Evolutionary conservation across 1,140 invertebrate genomes (phyloP).

Genomic region (Cotesia vestalis): DNA sequence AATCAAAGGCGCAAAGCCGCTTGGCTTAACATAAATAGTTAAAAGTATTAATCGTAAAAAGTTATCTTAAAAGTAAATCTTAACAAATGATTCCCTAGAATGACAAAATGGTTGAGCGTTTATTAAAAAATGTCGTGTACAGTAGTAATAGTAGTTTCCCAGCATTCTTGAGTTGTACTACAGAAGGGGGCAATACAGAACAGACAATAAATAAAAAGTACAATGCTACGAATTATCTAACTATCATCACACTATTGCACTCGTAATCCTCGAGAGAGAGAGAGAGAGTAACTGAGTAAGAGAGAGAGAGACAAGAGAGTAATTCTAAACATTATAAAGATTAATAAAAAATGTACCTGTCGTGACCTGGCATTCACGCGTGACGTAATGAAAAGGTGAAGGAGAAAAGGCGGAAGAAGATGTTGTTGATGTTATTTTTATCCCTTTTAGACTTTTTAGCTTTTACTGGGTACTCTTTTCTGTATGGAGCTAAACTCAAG

Average conservation of each 20-base stretch:
- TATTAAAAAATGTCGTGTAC: too few species aligned
- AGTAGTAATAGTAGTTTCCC: too few species aligned
- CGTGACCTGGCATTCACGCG: slow-evolving; percentile 20
- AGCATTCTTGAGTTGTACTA: too few species aligned
- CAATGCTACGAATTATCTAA: too few species aligned
- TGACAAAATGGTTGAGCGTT: too few species aligned
- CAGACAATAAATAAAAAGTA: too few species aligned
- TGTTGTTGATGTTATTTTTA: not conserved
- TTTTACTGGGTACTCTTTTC: not conserved
- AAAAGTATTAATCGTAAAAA: too few species aligned
- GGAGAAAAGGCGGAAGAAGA: slow-evolving; percentile 18
- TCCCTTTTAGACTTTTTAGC: not conserved
- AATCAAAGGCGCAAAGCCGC: too few species aligned
- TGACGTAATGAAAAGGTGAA: slow-evolving; percentile 18
- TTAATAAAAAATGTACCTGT: slow-evolving; percentile 13
- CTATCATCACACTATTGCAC: not conserved
- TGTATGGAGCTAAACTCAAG: not conserved
- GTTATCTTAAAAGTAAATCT: not conserved
- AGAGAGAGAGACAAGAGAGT: not conserved
- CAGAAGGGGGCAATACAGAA: too few species aligned
- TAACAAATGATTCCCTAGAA: not conserved
- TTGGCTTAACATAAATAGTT: too few species aligned
- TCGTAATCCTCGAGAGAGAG: not conserved
- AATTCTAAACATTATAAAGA: slow-evolving; percentile 2
- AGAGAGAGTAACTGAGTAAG: too few species aligned